These are phyloP conservation scores for Amazona guildingii DNA, from an alignment of 2,113 vertebrate genomes.

Conservation along the genomic window DNA sequence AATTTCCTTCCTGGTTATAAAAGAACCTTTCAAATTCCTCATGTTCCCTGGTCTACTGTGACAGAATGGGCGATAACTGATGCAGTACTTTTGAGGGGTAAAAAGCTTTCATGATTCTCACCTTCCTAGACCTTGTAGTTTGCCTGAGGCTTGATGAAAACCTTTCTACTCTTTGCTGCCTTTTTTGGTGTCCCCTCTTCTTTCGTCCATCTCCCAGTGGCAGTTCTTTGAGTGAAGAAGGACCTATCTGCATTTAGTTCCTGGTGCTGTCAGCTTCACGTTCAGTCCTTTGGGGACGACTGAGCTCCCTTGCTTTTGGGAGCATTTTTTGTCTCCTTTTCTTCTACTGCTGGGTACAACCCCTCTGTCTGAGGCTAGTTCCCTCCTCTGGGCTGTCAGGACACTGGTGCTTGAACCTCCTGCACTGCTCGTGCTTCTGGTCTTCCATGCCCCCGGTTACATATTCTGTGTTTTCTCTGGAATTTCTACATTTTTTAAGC, in stretches of 20 bases:
- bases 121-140: background rate
- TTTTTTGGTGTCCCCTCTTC: background rate
- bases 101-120: background rate
- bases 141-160: background rate
- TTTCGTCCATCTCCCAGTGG: background rate
- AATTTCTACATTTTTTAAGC: background rate
- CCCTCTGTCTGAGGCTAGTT: background rate
- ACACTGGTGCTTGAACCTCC: background rate
- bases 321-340: background rate
- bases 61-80: background rate
- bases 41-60: background rate
- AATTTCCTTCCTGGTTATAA: rapidly evolving
- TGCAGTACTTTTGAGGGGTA: background rate
- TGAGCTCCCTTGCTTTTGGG: background rate
- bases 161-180: background rate
- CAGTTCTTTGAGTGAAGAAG: rapidly evolving
- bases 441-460: background rate
- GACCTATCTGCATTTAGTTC: too few species aligned
- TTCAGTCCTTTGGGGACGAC: background rate
- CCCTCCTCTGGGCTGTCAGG: background rate
- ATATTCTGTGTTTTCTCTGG: background rate
- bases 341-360: background rate
- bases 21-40: background rate
- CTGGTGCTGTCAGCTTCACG: background rate
- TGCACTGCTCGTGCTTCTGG: background rate